Evolutionary conservation across 2,797 vertebrate genomes (phyloP).

Genomic region (Rhinatrema bivittatum): DNA sequence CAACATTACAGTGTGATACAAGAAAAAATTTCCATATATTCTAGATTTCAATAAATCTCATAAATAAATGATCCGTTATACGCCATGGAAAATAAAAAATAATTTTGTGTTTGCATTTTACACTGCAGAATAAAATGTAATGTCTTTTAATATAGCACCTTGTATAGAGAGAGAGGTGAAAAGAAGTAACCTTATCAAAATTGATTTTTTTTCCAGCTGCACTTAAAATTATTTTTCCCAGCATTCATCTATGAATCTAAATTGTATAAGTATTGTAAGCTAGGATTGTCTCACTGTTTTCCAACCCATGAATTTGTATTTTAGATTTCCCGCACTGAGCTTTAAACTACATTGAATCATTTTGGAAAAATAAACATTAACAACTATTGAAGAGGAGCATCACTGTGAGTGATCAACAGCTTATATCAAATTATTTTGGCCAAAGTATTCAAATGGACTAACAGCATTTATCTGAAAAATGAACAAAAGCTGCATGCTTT

Average conservation of each 20-base stretch:
- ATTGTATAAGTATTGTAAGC: constrained; percentile 26
- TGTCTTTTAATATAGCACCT: constrained; percentile 83
- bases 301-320: too few relatives aligned
- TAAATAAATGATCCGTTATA: constrained; percentile 91
- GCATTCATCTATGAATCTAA: constrained; percentile 50
- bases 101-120: constrained; percentile 92
- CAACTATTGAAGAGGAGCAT: too few relatives aligned
- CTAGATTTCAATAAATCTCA: constrained; percentile 75
- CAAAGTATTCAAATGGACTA: too few relatives aligned
- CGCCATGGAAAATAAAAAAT: constrained; percentile 80
- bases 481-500: too few relatives aligned
- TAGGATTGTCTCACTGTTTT: too few relatives aligned
- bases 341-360: too few relatives aligned
- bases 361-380: too few relatives aligned
- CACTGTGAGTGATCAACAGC: too few relatives aligned
- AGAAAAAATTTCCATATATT: constrained; percentile 93
- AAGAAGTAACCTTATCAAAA: constrained; percentile 83
- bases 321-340: too few relatives aligned
- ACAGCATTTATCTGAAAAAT: too few relatives aligned
- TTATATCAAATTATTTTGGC: too few relatives aligned
- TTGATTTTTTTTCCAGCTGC: constrained; percentile 63
- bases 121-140: constrained; percentile 84
- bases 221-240: constrained; percentile 64
- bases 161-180: constrained; percentile 79
- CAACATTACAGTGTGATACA: constrained; percentile 76